Evolutionary conservation across 2,888 invertebrate species (phyloP).

Genomic region (Physocephala rufipes): DNA sequence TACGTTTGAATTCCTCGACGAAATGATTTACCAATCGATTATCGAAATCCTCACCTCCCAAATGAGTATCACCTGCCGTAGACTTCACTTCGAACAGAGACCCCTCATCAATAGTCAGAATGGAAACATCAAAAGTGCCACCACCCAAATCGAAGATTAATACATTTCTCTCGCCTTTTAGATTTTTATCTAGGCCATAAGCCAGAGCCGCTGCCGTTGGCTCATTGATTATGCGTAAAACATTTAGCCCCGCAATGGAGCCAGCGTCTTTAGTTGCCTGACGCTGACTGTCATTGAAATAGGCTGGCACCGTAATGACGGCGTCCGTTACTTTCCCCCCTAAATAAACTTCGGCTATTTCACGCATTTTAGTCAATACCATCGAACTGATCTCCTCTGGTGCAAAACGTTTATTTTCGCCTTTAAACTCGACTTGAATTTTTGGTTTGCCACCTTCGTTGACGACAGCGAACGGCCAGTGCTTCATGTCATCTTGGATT

Average conservation of each 20-base stretch:
- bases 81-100: slow-evolving; percentile 82
- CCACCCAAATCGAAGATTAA: slow-evolving; percentile 83
- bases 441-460: slow-evolving; percentile 77
- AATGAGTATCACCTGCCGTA: slow-evolving; percentile 84
- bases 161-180: slow-evolving; percentile 78
- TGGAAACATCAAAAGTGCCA: slow-evolving; percentile 93
- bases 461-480: slow-evolving; percentile 80
- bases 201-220: slow-evolving; percentile 89
- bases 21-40: slow-evolving; percentile 82
- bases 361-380: slow-evolving; percentile 86
- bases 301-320: slow-evolving; percentile 85
- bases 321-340: slow-evolving; percentile 79
- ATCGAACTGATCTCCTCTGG: slow-evolving; percentile 88
- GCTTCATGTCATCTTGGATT: slow-evolving; percentile 83
- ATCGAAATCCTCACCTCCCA: slow-evolving; percentile 83
- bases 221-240: slow-evolving; percentile 89
- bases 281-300: slow-evolving; percentile 83
- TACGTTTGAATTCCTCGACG: slow-evolving; percentile 79
- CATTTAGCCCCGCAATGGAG: slow-evolving; percentile 83
- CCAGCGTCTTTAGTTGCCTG: slow-evolving; percentile 93
- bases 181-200: slow-evolving; percentile 81
- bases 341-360: slow-evolving; percentile 79
- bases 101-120: slow-evolving; percentile 88
- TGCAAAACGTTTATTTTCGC: slow-evolving; percentile 78
- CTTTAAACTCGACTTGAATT: slow-evolving; percentile 78